Base-by-base conservation (phyloP, 2,888 invertebrate genomes). In the Ophion slaviceki region DNA sequence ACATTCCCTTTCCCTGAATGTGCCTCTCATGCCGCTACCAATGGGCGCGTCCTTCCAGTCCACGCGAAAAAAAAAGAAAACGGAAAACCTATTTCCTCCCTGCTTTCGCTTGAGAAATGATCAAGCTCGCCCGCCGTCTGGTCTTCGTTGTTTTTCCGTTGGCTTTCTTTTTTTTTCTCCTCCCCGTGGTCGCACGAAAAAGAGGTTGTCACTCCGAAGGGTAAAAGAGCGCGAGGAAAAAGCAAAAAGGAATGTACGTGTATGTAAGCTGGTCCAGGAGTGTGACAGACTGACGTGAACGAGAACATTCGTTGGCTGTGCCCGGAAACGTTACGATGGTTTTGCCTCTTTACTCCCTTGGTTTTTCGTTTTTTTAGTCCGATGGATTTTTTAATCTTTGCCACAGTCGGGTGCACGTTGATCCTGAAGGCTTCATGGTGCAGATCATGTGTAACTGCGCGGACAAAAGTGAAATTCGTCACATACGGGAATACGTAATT, bases 41-140 rank as follows among this genome's bases (percentile, higher is more conserved):
- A 7, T 67, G 64, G 11, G 61, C 57, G 14, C 61, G 28, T 40
- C 36, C 67, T 24, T 75, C 70, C 40, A 68, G 40, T 40, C 47
- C 47, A 71, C 45, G 57, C 28, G 66, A 59, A n/a, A 75, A 64
- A 62, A 75, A 53, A 53, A 53, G 57, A 45, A n/a, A 75, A 64
- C 53, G 79, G 66, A 79, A 85, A 85, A 82, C 70, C 82, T 71
- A 82, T 82, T 85, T 76, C 78, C 85, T 82, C 59, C 75, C 53
- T 75, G 66, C 68, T 82, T 74, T 81, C 78, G 64, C 78, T 79
- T 82, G 85, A 85, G 82, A 85, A 82, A 85, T 82, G 85, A 79
- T 85, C 85, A 59, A 68, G 71, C 82, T 80, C 67, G 53, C 71
- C 82, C 57, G 62, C 76, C 67, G 36, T 75, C 57, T 66, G 62